Percentiles rank a stretch among this genome's conserved stretches.
phyloP scores from a whole-genome alignment of 2,113 vertebrate species.

The Polyodon spathula region DNA sequence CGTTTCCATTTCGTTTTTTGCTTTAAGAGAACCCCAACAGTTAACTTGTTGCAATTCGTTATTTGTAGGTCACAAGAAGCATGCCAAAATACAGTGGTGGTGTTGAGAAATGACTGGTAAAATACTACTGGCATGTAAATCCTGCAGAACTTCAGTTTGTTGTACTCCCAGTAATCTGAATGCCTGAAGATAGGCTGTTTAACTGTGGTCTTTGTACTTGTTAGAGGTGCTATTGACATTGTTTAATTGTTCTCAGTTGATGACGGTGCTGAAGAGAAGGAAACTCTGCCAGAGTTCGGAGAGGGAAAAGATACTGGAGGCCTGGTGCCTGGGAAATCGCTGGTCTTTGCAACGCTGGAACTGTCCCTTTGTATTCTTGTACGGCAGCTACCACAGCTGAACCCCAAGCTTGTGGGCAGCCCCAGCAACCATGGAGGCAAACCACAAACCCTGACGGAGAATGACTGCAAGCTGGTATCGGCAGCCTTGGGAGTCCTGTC shows the following conservation, averaged over 20 bases:
- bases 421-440: slow-evolving; percentile 47
- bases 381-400: slow-evolving; percentile 80
- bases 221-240: no score
- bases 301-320: slow-evolving; percentile 90
- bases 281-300: slow-evolving; percentile 85
- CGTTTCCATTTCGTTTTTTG: no score
- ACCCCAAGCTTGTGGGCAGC: slow-evolving; percentile 72
- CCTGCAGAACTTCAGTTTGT: no score
- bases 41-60: no score
- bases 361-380: slow-evolving; percentile 83
- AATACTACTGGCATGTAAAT: no score
- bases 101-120: no score
- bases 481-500: slow-evolving; percentile 75
- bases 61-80: no score
- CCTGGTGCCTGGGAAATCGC: slow-evolving; percentile 78
- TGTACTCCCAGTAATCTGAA: no score
- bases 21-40: no score
- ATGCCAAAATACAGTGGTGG: no score
- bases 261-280: slow-evolving; percentile 92
- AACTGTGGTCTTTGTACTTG: neutral
- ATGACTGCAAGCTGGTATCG: slow-evolving; percentile 64
- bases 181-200: neutral
- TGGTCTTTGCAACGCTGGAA: slow-evolving; percentile 81
- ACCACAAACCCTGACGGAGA: slow-evolving; percentile 56
- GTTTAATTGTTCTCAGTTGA: slow-evolving; percentile 63